Base-by-base conservation (phyloP, 2,888 invertebrate species). In the Diploptera punctata region DNA sequence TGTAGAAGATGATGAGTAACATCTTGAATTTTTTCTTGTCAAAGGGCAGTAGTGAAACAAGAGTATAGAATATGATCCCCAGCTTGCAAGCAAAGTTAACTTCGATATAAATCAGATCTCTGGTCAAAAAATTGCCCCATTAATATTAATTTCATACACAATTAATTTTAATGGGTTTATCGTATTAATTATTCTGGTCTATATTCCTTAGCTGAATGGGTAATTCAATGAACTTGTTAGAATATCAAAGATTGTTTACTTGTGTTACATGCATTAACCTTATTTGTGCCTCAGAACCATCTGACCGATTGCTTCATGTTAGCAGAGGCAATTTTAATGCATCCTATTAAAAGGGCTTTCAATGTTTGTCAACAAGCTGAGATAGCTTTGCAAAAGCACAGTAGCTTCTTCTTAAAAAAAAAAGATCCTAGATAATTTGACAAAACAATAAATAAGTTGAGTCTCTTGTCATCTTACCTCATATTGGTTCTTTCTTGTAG, bases 1-100 rank as follows among this genome's bases (percentile, higher is more conserved):
- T 24, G 16, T 54, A 9, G 54, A 54, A 21, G 24, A 54, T 54
- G 54, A 54, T 54, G 24, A 54, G 54, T 54, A 54, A 5, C 21
- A 54, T 54, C 54, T 54, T 54, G 54, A 54, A n/a, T 54, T 54
- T 54, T 54, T 54, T 54, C 54, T 21, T 9, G 24, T 54, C 54
- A 10, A 54, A 54, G 21, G 54, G 13, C 54, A 54, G 24, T 54
- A 4, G 21, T 21, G 16, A 5, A 54, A 21, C 21, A 5, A n/a
- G n/a, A n/a, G n/a, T n/a, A n/a, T n/a, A 9, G 21, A 5, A 54
- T 19, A 54, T 21, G 54, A 54, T 21, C n/a, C 54, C 24, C 19
- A 54, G 21, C 16, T 54, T 54, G 21, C 24, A 54, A 54, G 54
- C 21, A 24, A 54, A 5, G 54, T 54, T 54, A 54, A 54, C 7